Base-by-base conservation (phyloP, 2,888 invertebrate genomes). In the Girardia tigrina region DNA sequence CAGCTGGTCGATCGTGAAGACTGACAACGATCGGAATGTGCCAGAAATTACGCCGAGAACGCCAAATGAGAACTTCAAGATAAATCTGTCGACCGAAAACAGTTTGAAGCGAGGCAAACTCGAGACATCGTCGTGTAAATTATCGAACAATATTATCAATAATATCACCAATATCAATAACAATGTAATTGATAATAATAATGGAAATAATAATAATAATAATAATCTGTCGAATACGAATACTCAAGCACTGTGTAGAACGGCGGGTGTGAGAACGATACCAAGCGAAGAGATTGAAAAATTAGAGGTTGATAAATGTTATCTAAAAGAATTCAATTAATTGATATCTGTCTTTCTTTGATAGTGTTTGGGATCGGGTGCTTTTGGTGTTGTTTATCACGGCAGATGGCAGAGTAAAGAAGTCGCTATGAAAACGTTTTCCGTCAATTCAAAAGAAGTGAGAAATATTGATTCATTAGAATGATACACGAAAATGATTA, bases 341-440 rank as follows among this genome's bases (percentile, higher is more conserved):
- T n/a, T n/a, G n/a, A n/a, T n/a, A n/a, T 42, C 42, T 42, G 14
- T 42, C 42, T 42, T n/a, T 12, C 70, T 14, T 14, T 72, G 36
- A 23, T 42, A 76, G 76, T 28, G 27, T 26, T 27, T 76, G 26
- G 76, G 76, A 2, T 76, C 76, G 8, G 76, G 76, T n/a, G 74
- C 75, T n/a, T 76, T 74, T 76, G 76, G 76, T 6, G 27, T 27
- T 1, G 76, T 76, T 23, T 76, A 28, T 26, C 29, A 29, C 6
- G 76, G 76, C 6, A 14, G 6, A 8, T 76, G 42, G 36, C 6
- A 28, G 20, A 42, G 36, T 28, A 75, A 75, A 75, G 36, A 23
- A 4, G 74, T 75, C 14, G 75, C 75, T 75, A 26, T 75, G 16
- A 75, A 75, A 75, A 36, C 36, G 6, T 75, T 75, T 28, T 74